Conservation (phyloP, 2,797 vertebrate species). For the Enteromius afrohamiltoni region DNA sequence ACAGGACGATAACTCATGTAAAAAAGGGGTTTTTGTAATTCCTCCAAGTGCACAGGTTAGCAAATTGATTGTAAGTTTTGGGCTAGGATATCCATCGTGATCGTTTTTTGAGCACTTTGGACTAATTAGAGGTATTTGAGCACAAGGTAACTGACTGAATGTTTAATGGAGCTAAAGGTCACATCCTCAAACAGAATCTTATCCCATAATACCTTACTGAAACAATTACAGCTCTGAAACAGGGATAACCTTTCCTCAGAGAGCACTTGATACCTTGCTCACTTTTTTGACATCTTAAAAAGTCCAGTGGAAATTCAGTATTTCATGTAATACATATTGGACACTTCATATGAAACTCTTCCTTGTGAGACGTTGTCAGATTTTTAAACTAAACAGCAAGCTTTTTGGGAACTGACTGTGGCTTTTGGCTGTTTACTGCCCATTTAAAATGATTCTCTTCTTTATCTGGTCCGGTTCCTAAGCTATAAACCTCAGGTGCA, state of each 20-base stretch:
- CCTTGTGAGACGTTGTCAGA: background rate
- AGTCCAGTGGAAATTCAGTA: constrained; percentile 8
- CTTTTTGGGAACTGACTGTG: background rate
- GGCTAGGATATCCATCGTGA: background rate
- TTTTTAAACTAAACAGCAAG: background rate
- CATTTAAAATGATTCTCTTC: background rate
- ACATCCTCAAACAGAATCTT: background rate
- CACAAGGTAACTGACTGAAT: constrained; percentile 40
- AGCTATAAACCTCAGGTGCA: background rate
- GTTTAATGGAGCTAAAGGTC: constrained; percentile 49
- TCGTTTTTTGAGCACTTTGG: constrained; percentile 21
- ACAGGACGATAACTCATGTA: background rate
- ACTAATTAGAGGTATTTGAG: constrained; percentile 51
- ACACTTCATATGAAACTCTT: background rate
- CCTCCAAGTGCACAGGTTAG: background rate
- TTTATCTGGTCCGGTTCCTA: background rate
- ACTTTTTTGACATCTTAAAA: constrained; percentile 20
- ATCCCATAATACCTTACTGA: constrained; percentile 31
- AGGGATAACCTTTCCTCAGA: constrained; percentile 41
- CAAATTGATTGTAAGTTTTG: constrained; percentile 2
- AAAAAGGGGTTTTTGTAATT: background rate
- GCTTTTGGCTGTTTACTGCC: background rate
- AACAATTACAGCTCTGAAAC: constrained; percentile 50
- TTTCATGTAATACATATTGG: background rate
- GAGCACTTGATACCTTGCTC: constrained; percentile 16